phyloP scores from a whole-genome alignment of 2,797 vertebrate species.

The Salarias fasciatus region DNA sequence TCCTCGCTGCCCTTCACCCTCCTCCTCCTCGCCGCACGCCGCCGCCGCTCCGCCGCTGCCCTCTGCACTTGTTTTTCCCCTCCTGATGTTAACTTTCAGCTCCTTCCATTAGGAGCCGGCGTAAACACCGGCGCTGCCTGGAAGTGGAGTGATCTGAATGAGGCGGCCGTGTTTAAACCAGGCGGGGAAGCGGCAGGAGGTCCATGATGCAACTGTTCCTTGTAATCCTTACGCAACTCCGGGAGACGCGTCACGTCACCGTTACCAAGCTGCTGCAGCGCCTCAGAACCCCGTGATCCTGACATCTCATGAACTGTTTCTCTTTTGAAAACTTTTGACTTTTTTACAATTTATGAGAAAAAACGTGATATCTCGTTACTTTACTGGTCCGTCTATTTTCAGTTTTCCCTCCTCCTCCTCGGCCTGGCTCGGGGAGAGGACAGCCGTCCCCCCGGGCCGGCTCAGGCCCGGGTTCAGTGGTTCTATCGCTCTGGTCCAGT shows the following conservation, averaged over 20 bases:
- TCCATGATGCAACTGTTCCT: too few relatives aligned
- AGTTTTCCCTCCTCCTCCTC: too few relatives aligned
- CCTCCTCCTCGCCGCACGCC: slow-evolving; percentile 19
- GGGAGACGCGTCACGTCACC: too few relatives aligned
- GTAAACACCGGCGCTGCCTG: neutral
- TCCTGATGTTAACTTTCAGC: slow-evolving; percentile 12
- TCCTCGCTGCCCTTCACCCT: slow-evolving; percentile 46
- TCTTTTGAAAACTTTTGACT: too few relatives aligned
- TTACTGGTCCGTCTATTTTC: too few relatives aligned
- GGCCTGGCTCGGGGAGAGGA: slow-evolving; percentile 53
- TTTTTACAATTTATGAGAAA: too few relatives aligned
- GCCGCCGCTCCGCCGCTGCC: neutral
- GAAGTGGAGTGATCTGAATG: neutral
- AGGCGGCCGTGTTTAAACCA: neutral
- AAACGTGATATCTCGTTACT: too few relatives aligned
- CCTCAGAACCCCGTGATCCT: too few relatives aligned
- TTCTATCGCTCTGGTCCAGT: slow-evolving; percentile 69
- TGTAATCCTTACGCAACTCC: too few relatives aligned
- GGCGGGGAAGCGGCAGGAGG: too few relatives aligned
- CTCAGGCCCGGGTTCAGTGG: slow-evolving; percentile 60
- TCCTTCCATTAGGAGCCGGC: neutral
- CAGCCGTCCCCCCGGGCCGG: slow-evolving; percentile 62
- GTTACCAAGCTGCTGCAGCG: too few relatives aligned
- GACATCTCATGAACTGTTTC: too few relatives aligned
- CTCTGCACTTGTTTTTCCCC: neutral